Conservation (phyloP, 2,888 invertebrate genomes). For the Bursaphelenchus okinawaensis region DNA sequence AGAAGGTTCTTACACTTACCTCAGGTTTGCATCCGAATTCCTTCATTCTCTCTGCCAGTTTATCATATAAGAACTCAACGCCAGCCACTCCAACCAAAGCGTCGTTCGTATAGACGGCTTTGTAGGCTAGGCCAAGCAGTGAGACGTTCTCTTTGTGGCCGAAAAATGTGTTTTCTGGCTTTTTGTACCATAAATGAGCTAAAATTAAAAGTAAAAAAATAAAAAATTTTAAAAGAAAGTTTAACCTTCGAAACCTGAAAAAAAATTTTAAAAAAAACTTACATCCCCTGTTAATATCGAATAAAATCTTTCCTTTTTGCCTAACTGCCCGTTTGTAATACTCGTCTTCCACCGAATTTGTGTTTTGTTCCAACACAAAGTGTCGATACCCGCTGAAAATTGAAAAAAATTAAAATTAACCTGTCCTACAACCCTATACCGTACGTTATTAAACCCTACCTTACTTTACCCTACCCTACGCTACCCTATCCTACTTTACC, state of each 20-base stretch:
- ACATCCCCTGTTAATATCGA: conserved; percentile 50
- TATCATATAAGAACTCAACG: conserved; percentile 51
- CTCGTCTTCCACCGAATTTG: conserved; percentile 48
- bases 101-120: conserved; percentile 45
- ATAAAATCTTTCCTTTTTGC: conserved; percentile 47
- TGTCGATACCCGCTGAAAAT: conserved; percentile 50
- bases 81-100: conserved; percentile 55
- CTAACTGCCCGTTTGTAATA: conserved; percentile 55
- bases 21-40: conserved; percentile 44
- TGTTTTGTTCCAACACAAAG: conserved; percentile 50
- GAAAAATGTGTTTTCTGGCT: conserved; percentile 39
- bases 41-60: conserved; percentile 39
- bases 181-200: conserved; percentile 51
- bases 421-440: no score
- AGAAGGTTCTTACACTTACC: conserved; percentile 16
- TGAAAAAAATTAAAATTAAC: background rate
- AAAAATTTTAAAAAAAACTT: conserved; percentile 13
- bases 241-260: background rate
- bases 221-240: background rate
- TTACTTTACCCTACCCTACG: no score
- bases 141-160: conserved; percentile 49
- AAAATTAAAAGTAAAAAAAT: conserved; percentile 12
- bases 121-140: conserved; percentile 46
- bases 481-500: no score
- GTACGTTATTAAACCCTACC: no score